Conservation (phyloP, 2,113 vertebrate species). For the Myotis brandtii region DNA sequence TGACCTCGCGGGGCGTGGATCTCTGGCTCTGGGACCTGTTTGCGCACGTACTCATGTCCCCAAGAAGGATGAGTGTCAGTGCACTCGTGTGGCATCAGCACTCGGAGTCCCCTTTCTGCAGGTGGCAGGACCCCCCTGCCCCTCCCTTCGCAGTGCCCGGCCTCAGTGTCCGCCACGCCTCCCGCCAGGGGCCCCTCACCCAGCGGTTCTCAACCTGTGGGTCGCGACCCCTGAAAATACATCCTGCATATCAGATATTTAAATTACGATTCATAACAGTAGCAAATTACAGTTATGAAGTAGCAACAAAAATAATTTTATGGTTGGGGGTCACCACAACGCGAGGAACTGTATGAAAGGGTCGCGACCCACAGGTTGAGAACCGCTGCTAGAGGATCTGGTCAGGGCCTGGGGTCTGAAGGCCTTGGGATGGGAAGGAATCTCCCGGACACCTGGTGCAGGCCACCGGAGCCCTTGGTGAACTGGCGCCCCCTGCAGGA, state of each 20-base stretch:
- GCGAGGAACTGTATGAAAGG: no score
- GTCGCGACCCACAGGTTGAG: no score
- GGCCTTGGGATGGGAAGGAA: neutral
- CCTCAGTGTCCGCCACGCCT: neutral
- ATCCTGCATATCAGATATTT: no score
- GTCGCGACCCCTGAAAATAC: no score
- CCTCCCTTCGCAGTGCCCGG: neutral
- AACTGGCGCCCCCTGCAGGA: neutral
- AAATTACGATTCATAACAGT: no score
- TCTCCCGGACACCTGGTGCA: neutral
- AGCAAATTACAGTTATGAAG: no score
- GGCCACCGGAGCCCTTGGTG: neutral
- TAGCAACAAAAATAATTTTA: no score
- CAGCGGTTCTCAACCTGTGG: no score
- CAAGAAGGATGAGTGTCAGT: no score
- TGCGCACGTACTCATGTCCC: accelerated
- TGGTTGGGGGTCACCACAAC: no score
- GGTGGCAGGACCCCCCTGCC: no score
- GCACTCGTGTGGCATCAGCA: neutral
- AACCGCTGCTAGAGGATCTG: neutral
- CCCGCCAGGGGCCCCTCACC: neutral
- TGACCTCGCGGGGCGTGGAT: neutral
- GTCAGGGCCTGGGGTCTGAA: neutral
- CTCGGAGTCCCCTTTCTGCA: neutral
- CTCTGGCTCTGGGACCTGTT: neutral